phyloP scores from a whole-genome alignment of 2,797 vertebrate species.

The Tokudaia tokunoshimensis region DNA sequence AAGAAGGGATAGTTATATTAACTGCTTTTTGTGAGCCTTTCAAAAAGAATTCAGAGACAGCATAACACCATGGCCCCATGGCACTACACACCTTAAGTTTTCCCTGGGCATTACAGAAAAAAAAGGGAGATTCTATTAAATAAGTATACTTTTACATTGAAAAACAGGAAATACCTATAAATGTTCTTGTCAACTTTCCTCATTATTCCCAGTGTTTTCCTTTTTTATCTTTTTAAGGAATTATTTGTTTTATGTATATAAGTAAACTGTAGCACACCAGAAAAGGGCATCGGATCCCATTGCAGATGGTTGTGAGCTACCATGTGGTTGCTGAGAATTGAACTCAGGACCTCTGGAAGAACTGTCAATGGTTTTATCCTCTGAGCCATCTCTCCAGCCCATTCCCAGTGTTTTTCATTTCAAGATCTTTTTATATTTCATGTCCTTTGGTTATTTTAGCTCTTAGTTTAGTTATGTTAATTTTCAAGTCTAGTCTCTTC shows the following conservation, averaged over 20 bases:
- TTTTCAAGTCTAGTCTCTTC: neutral
- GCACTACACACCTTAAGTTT: neutral
- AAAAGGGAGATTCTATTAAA: neutral
- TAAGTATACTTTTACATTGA: neutral
- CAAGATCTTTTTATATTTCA: neutral
- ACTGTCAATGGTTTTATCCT: neutral
- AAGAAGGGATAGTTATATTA: neutral
- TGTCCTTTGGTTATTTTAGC: neutral
- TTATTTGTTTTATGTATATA: neutral
- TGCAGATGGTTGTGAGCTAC: neutral
- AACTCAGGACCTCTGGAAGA: neutral
- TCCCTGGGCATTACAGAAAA: neutral
- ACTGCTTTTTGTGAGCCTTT: neutral
- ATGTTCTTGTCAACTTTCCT: neutral
- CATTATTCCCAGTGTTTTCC: neutral
- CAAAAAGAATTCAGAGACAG: neutral
- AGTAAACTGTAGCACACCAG: neutral
- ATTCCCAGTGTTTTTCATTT: neutral
- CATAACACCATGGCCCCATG: neutral
- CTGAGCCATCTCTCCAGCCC: neutral
- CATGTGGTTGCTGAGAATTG: neutral
- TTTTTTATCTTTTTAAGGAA: neutral
- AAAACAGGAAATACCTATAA: neutral
- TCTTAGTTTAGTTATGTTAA: neutral
- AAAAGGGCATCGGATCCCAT: neutral